A percentile compares a stretch with the other conserved stretches of the same genome.
These are phyloP conservation scores for Otolemur crassicaudatus DNA, from an alignment of 2,797 vertebrate genomes.

Conservation along the genomic window DNA sequence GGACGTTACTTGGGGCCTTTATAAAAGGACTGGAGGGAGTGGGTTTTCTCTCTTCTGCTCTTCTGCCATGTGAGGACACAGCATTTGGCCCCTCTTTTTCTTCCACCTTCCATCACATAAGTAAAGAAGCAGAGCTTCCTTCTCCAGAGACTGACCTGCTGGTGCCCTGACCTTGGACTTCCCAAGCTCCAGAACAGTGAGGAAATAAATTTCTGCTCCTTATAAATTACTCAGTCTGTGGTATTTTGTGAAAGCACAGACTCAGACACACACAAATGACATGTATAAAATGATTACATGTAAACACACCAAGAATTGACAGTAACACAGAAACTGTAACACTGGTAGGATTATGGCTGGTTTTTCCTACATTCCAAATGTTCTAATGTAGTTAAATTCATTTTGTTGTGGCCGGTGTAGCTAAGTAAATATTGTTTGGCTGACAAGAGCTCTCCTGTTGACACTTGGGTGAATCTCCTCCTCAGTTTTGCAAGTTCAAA, in stretches of 20 bases:
- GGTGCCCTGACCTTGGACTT: not conserved
- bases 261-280: not conserved
- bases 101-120: not conserved
- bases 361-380: not conserved
- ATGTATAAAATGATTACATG: not conserved
- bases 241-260: not conserved
- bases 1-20: not conserved
- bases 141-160: not conserved
- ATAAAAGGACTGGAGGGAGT: not conserved
- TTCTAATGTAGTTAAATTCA: not conserved
- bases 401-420: not conserved
- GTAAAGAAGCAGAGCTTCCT: not conserved
- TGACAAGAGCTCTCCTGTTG: not conserved
- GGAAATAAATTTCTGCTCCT: not conserved
- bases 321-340: not conserved
- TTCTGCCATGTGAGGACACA: not conserved
- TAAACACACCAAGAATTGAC: not conserved
- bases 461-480: not conserved
- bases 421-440: not conserved
- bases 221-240: not conserved
- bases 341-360: not conserved
- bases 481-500: not conserved
- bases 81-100: not conserved
- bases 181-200: not conserved
- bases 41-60: not conserved